Evolutionary conservation across 35 echinoderm and acorn worm species (phyloP).

Genomic region (Acanthaster planci): DNA sequence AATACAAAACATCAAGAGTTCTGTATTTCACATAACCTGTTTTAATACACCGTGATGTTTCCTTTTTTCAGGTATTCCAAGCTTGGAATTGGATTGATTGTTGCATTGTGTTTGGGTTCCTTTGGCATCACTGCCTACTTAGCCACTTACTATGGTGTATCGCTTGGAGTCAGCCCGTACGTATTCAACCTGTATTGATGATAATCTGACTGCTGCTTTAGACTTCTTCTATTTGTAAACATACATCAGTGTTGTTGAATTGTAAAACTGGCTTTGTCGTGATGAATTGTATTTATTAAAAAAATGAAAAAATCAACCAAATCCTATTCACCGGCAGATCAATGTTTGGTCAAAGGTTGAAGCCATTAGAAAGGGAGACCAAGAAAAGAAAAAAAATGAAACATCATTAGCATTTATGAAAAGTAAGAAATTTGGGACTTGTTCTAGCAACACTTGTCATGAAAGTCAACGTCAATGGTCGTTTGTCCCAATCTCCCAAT

Average conservation of each 20-base stretch:
- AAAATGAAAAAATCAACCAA: neutral
- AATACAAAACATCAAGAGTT: neutral
- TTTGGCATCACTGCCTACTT: constrained; percentile 19
- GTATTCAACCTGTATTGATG: neutral
- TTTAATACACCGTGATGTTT: no score
- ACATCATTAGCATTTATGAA: no score
- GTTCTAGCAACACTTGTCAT: no score
- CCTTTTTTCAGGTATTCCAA: constrained; percentile 26
- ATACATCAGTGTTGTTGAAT: neutral
- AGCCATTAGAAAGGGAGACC: no score
- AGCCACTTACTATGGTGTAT: constrained; percentile 35
- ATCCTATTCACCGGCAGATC: no score
- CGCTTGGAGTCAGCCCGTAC: neutral
- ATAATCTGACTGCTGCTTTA: neutral
- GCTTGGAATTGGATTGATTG: constrained; percentile 17
- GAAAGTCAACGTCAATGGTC: no score
- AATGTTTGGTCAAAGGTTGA: no score
- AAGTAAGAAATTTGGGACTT: no score
- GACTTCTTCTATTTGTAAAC: neutral
- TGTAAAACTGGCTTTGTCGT: neutral
- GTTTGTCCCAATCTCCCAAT: no score
- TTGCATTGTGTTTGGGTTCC: constrained; percentile 7
- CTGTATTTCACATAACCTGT: neutral
- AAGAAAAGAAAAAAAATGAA: no score
- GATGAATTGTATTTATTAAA: neutral